Conservation (phyloP, 1,140 invertebrate species). For the Hermetia illucens region DNA sequence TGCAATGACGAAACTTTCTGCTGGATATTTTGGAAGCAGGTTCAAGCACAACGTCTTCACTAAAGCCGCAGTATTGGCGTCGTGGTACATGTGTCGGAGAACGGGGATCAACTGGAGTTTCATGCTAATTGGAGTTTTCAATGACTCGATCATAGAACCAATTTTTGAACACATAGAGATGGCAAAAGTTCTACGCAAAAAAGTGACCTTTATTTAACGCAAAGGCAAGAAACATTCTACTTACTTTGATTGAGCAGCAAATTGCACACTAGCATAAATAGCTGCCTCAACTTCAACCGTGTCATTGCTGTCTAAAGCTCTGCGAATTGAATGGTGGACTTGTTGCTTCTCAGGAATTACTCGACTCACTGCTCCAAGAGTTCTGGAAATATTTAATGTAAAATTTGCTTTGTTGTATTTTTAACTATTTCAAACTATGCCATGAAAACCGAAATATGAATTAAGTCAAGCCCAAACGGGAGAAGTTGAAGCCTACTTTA, state of each 20-base stretch:
- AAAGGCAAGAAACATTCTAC: constrained; percentile 8
- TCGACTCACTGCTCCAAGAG: constrained; percentile 78
- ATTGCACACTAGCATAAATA: constrained; percentile 85
- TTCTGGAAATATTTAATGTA: no score
- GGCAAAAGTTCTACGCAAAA: constrained; percentile 65
- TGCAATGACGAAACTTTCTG: constrained; percentile 72
- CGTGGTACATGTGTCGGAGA: constrained; percentile 88
- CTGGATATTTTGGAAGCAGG: constrained; percentile 73
- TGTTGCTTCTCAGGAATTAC: constrained; percentile 89
- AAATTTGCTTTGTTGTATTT: no score
- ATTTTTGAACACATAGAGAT: constrained; percentile 92
- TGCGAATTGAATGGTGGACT: constrained; percentile 87
- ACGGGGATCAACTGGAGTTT: constrained; percentile 84
- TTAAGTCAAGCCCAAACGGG: no score
- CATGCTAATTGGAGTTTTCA: constrained; percentile 81
- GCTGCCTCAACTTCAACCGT: constrained; percentile 90
- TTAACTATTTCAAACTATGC: no score
- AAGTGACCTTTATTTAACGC: no score
- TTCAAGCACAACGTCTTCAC: constrained; percentile 70
- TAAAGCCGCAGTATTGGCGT: constrained; percentile 65
- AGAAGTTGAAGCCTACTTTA: no score
- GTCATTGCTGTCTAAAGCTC: constrained; percentile 87
- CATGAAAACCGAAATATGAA: no score
- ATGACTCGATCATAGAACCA: constrained; percentile 85
- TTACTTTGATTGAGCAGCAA: constrained; percentile 82